Percentiles rank a stretch among this genome's conserved stretches.
These are phyloP conservation scores for Australoheros facetus DNA, from an alignment of 2,797 vertebrate species.

Conservation along the genomic window DNA sequence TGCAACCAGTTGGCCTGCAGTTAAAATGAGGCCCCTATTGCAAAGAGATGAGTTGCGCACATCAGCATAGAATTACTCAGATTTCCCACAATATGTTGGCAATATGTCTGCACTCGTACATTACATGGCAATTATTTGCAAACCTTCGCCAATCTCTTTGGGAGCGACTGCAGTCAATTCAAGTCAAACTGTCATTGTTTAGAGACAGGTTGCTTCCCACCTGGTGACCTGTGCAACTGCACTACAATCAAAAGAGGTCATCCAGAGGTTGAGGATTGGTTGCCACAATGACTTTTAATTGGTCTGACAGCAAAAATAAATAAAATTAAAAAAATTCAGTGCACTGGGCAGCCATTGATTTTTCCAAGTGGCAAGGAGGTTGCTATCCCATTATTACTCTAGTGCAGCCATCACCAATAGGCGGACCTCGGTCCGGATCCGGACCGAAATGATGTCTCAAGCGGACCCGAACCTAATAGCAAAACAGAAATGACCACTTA, in stretches of 20 bases:
- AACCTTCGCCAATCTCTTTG: neutral
- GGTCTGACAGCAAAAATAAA: neutral
- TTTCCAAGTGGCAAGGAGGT: too few species aligned
- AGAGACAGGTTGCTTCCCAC: neutral
- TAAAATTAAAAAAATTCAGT: neutral
- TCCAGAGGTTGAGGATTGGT: neutral
- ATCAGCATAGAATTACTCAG: neutral
- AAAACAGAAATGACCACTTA: too few species aligned
- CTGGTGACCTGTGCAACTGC: neutral
- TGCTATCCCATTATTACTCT: neutral
- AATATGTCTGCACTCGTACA: neutral
- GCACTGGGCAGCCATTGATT: neutral
- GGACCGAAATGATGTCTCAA: too few species aligned
- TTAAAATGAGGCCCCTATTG: neutral
- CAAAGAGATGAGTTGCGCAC: neutral
- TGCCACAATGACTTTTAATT: neutral
- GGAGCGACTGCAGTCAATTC: neutral
- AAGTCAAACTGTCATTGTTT: neutral
- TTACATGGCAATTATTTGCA: neutral
- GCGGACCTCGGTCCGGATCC: too few species aligned
- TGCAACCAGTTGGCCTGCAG: neutral
- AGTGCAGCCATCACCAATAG: neutral
- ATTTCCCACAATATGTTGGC: neutral
- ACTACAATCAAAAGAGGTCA: neutral
- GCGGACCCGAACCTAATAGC: too few species aligned